Conservation (phyloP, 2,113 vertebrate species). For the Labeo rohita region DNA sequence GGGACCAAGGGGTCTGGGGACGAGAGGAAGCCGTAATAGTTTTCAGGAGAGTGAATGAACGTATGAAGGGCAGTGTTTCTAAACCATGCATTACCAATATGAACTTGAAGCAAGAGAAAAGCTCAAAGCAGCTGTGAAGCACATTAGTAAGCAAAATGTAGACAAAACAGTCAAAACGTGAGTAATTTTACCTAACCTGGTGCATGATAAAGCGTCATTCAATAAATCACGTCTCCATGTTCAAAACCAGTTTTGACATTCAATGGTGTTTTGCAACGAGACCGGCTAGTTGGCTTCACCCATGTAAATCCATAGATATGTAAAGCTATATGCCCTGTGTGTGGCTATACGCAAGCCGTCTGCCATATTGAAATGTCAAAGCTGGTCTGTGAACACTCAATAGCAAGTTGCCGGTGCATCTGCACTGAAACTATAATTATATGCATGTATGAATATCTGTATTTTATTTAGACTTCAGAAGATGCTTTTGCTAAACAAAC, state of each 20-base stretch:
- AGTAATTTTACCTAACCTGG: background rate
- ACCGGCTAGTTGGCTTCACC: background rate
- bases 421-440: too few relatives aligned
- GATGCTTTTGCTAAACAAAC: too few relatives aligned
- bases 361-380: too few relatives aligned
- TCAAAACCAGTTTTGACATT: background rate
- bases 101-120: background rate
- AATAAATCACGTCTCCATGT: background rate
- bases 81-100: conserved; percentile 25
- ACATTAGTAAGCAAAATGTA: background rate
- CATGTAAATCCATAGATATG: too few relatives aligned
- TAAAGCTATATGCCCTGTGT: too few relatives aligned
- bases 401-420: too few relatives aligned
- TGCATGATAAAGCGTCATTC: background rate
- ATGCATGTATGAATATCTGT: too few relatives aligned
- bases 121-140: background rate
- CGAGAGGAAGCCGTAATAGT: conserved; percentile 44
- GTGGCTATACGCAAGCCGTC: too few relatives aligned
- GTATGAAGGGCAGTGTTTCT: conserved; percentile 9
- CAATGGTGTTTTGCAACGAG: background rate
- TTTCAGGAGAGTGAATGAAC: conserved; percentile 29
- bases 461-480: too few relatives aligned
- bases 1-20: background rate
- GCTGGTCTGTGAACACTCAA: too few relatives aligned
- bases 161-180: background rate